A percentile compares a stretch with the other conserved stretches of the same genome.
Conservation (phyloP, 2,888 invertebrate species). For the Cabera pusaria region DNA sequence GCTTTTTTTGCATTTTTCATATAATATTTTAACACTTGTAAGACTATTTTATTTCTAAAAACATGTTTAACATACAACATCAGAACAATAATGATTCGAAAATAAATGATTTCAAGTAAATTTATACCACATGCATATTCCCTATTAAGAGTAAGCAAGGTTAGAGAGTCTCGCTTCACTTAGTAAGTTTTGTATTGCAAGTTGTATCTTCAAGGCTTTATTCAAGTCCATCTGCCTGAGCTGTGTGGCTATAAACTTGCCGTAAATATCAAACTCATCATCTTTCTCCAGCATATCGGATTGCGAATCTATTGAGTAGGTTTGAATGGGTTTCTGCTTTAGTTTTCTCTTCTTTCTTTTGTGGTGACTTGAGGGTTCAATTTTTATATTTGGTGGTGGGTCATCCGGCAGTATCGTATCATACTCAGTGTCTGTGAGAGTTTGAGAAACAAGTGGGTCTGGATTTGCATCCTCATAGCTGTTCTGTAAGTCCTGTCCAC, state of each 20-base stretch:
- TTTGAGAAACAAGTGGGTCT: constrained; percentile 56
- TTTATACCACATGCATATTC: too few relatives aligned
- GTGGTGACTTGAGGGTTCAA: constrained; percentile 37
- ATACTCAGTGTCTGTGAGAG: constrained; percentile 53
- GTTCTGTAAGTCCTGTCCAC: constrained; percentile 40
- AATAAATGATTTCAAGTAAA: too few relatives aligned
- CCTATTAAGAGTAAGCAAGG: too few relatives aligned
- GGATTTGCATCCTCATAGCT: constrained; percentile 48
- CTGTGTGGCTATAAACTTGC: constrained; percentile 62
- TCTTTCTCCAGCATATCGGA: constrained; percentile 38
- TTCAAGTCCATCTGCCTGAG: constrained; percentile 54
- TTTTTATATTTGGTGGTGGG: constrained; percentile 35
- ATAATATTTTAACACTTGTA: too few relatives aligned
- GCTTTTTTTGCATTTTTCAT: too few relatives aligned
- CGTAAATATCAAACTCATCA: constrained; percentile 68
- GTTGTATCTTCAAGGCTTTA: constrained; percentile 54
- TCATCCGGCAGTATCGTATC: constrained; percentile 41
- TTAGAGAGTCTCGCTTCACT: constrained; percentile 59
- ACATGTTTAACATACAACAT: too few relatives aligned
- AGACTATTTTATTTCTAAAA: too few relatives aligned
- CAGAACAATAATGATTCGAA: too few relatives aligned
- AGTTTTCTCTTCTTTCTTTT: constrained; percentile 57
- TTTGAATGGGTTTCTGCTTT: constrained; percentile 41
- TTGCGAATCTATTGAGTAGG: constrained; percentile 36
- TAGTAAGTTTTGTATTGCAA: constrained; percentile 58